Evolutionary conservation across 2,888 invertebrate species (phyloP).

Genomic region (Cryptosula pallasiana): DNA sequence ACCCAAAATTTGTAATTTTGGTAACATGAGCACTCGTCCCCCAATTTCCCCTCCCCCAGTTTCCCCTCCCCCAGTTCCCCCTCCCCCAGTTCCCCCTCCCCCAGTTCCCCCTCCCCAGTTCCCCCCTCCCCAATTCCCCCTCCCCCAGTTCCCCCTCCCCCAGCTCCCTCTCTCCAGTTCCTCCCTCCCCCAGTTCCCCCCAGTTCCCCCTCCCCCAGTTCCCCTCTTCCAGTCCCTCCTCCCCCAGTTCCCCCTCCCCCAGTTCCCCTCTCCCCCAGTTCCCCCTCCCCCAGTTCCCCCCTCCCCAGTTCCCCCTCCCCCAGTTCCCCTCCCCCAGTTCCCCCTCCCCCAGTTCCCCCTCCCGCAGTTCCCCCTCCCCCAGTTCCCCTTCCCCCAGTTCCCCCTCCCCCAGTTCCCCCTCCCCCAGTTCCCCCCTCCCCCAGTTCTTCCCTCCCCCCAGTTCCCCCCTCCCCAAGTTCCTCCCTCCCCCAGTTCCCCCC

Average conservation of each 20-base stretch:
- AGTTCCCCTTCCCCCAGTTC: not conserved
- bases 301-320: not conserved
- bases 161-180: not conserved
- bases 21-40: too few relatives aligned
- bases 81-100: not conserved
- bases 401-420: not conserved
- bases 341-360: not conserved
- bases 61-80: not conserved
- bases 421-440: not conserved
- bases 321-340: not conserved
- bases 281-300: not conserved
- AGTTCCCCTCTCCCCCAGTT: not conserved
- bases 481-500: not conserved
- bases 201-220: not conserved
- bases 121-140: too few relatives aligned
- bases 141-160: not conserved
- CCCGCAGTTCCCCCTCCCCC: not conserved
- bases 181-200: not conserved
- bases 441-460: not conserved
- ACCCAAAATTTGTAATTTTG: too few relatives aligned
- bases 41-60: not conserved
- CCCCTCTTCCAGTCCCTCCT: not conserved
- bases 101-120: not conserved
- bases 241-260: not conserved
- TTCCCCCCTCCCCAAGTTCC: too few relatives aligned